Conservation (phyloP, 2,888 invertebrate species). For the Cheilosia impressa region DNA sequence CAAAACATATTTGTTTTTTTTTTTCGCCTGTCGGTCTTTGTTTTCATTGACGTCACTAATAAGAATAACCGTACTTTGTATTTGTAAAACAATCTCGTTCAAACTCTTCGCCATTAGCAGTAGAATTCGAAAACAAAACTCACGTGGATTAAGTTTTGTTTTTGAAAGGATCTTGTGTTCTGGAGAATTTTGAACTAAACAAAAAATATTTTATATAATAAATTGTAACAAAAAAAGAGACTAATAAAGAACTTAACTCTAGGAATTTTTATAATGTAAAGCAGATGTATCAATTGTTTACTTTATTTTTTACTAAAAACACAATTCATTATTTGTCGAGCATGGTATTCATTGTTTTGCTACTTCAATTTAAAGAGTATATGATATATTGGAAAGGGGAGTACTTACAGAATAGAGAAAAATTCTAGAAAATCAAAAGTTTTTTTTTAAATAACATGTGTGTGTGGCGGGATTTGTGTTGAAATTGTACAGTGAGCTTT, state of each 20-base stretch:
- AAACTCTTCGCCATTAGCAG: too few relatives aligned
- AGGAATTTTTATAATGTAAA: conserved; percentile 37
- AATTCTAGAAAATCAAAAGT: conserved; percentile 15
- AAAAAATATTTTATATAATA: conserved; percentile 21
- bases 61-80: not conserved
- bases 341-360: conserved; percentile 30
- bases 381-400: not conserved
- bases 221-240: conserved; percentile 22
- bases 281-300: conserved; percentile 20
- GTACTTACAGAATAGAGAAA: not conserved
- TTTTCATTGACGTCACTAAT: not conserved
- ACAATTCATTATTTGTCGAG: conserved; percentile 36
- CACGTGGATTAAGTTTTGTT: too few relatives aligned
- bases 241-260: conserved; percentile 38
- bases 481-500: conserved; percentile 44
- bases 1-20: conserved; percentile 14
- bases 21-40: not conserved
- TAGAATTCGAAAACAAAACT: not conserved
- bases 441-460: conserved; percentile 20
- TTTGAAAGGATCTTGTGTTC: not conserved
- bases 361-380: conserved; percentile 24
- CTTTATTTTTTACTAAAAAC: conserved; percentile 30
- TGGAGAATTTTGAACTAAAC: conserved; percentile 44
- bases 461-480: conserved; percentile 49
- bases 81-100: not conserved